Base-by-base conservation (phyloP, 2,113 vertebrate genomes). In the Podocnemis expansa region DNA sequence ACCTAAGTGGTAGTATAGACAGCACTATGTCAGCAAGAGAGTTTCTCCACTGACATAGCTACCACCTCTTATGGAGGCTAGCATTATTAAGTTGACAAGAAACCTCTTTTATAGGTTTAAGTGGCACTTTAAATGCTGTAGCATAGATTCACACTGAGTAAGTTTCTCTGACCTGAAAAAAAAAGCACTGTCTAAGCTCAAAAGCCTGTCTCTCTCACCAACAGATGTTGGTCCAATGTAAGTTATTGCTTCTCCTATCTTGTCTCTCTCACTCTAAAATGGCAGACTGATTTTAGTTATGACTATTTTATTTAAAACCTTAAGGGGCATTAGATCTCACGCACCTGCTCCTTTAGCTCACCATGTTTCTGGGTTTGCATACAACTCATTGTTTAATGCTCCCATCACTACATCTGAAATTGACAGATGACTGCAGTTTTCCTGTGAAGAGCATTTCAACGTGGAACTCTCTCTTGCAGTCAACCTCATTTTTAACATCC, bases 301-400 rank as follows among this genome's bases (percentile, higher is more conserved):
- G 78, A 90, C 54, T 87, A 60, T 10, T 85, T n/a, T 9, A 34
- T 47, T 8, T 11, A 43, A 5, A 24, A 21, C 49, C 67, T 76
- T 63, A 73, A 73, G 88, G 76, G 81, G 55, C 84, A 80, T 51
- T 52, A 78, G 76, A n/a, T 75, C 41, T 92, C n/a, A 14, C 5
- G 75, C 82, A 90, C 67, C n/a, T 86, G n/a, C n/a, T 60, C 29
- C 92, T 25, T 58, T 55, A 70, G 78, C 67, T 84, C 12, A 82
- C 25, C 41, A 51, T 4, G 52, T 10, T 73, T 41, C 67, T 10
- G n/a, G 17, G 17, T 41, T 91, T 41, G 52, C 49, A 88, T 56
- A 93, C 4, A 51, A 88, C 67, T 34, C 54, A 60, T 60, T 2
- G 2, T 29, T 41, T 29, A 58, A 6, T 0, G 47, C 52, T 90